Percentiles rank a stretch among this genome's conserved stretches.
Conservation (phyloP, 2,113 vertebrate species). For the Cyanoramphus novaezelandiae region DNA sequence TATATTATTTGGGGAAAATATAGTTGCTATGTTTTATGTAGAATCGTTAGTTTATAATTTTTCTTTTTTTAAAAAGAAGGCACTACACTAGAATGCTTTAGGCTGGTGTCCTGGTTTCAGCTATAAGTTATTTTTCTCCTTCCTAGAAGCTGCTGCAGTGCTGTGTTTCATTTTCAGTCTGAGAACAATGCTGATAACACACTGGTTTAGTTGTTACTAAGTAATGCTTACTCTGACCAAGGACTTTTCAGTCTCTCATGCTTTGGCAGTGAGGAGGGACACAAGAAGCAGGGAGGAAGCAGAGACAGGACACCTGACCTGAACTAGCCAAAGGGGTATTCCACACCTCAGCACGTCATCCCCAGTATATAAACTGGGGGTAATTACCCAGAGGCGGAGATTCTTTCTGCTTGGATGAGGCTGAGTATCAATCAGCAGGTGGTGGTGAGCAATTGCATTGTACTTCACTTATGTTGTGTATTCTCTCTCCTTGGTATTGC, state of each 20-base stretch:
- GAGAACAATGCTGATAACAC: not conserved
- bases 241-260: not conserved
- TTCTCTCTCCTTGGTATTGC: not conserved
- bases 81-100: not conserved
- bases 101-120: not conserved
- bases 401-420: not conserved
- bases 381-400: not conserved
- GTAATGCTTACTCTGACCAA: not conserved
- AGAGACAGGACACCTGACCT: not conserved
- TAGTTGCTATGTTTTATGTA: not conserved
- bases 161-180: not conserved
- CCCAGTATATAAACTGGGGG: not conserved
- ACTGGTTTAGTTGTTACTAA: not conserved
- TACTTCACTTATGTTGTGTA: not conserved
- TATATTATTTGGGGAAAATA: not conserved
- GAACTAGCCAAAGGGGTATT: not conserved
- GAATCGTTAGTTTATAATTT: not conserved
- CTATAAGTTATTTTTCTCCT: not conserved
- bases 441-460: not conserved
- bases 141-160: not conserved
- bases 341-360: not conserved
- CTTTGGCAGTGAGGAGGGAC: not conserved
- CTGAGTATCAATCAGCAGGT: not conserved
- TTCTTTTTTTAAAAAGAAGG: not conserved
- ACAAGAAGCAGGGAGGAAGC: not conserved